Evolutionary conservation across 2,888 invertebrate genomes (phyloP).

Genomic region (Dascillus cervinus): DNA sequence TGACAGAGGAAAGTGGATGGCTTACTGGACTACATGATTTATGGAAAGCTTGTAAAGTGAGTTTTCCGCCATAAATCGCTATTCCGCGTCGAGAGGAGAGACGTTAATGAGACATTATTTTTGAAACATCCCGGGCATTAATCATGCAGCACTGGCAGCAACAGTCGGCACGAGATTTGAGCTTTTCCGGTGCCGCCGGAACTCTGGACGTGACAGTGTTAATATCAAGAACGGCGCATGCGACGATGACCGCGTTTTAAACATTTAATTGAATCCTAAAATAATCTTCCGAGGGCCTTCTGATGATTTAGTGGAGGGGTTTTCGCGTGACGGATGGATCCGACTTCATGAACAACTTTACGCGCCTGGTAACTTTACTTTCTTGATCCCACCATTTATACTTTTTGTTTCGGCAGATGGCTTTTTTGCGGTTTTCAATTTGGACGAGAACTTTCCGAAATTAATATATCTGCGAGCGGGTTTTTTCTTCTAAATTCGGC

Average conservation of each 20-base stretch:
- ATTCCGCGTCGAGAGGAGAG: slow-evolving; percentile 27
- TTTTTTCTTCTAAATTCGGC: slow-evolving; percentile 1
- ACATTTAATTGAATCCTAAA: slow-evolving; percentile 16
- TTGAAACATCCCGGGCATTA: slow-evolving; percentile 36
- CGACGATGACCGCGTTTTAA: slow-evolving; percentile 11
- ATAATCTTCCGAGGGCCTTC: slow-evolving; percentile 11
- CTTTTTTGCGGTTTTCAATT: slow-evolving; percentile 12
- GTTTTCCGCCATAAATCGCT: slow-evolving; percentile 35
- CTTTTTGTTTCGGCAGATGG: slow-evolving; percentile 15
- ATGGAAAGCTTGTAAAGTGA: slow-evolving; percentile 32
- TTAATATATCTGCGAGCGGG: slow-evolving; percentile 9
- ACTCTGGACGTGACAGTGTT: slow-evolving; percentile 18
- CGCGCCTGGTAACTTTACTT: slow-evolving; percentile 14
- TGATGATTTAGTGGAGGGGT: slow-evolving; percentile 18
- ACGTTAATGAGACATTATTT: slow-evolving; percentile 40
- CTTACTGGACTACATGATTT: slow-evolving; percentile 25
- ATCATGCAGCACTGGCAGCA: slow-evolving; percentile 26
- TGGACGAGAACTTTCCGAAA: slow-evolving; percentile 12
- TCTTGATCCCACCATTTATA: slow-evolving; percentile 17
- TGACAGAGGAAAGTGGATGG: too few species aligned
- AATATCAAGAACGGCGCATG: slow-evolving; percentile 12
- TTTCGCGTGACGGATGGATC: slow-evolving; percentile 16
- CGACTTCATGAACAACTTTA: slow-evolving; percentile 18
- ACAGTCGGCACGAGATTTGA: slow-evolving; percentile 18
- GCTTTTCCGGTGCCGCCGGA: slow-evolving; percentile 16